A percentile compares a stretch with the other conserved stretches of the same genome.
These are phyloP conservation scores for Pituophis catenifer DNA, from an alignment of 2,113 vertebrate species.

Conservation along the genomic window DNA sequence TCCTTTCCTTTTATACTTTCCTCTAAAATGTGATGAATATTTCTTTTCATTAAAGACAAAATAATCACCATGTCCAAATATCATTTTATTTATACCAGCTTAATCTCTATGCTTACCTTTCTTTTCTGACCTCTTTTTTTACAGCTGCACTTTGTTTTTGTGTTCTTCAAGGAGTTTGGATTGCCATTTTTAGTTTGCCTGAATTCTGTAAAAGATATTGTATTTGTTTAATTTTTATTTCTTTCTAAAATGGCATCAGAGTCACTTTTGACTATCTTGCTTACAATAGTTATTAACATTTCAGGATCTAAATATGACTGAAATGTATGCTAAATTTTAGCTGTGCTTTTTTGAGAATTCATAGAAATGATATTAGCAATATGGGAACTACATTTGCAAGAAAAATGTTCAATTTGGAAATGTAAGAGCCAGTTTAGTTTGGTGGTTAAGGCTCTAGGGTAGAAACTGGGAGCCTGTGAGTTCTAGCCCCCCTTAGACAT, in stretches of 20 bases:
- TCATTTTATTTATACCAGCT: not conserved
- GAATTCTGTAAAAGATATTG: constrained; percentile 18
- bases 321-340: not conserved
- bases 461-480: not conserved
- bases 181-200: constrained; percentile 21
- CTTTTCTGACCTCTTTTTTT: constrained; percentile 14
- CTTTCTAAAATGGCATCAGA: not conserved
- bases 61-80: not conserved
- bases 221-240: constrained; percentile 7
- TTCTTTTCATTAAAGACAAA: not conserved
- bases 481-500: not conserved
- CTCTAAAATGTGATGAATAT: not conserved
- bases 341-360: not conserved
- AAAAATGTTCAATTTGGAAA: not conserved
- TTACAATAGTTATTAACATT: not conserved
- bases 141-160: constrained; percentile 10
- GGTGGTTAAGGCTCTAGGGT: not conserved
- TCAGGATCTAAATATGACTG: not conserved
- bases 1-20: not conserved
- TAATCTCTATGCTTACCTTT: constrained; percentile 23
- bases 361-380: not conserved
- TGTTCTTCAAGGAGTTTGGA: not conserved
- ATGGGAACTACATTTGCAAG: not conserved
- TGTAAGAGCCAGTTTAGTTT: not conserved
- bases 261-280: not conserved